Conservation (phyloP, 2,888 invertebrate genomes). For the Polydrusus cervinus region DNA sequence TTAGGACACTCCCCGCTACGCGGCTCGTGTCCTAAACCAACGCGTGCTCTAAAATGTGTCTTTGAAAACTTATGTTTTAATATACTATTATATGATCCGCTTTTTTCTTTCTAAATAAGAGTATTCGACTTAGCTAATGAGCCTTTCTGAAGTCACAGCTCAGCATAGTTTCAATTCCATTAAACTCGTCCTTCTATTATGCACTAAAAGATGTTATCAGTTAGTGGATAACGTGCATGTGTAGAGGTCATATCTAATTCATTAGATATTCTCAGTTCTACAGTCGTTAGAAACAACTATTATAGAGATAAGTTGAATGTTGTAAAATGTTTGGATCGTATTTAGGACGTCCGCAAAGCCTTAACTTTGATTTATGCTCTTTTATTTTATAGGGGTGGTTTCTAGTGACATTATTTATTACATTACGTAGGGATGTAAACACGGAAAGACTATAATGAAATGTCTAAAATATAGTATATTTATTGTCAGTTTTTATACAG, state of each 20-base stretch:
- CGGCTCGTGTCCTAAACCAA: no score
- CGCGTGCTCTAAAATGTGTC: no score
- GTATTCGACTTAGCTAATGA: no score
- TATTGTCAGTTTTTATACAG: no score
- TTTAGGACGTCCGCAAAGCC: conserved; percentile 30
- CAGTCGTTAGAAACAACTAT: conserved; percentile 40
- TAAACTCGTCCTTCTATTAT: conserved; percentile 6
- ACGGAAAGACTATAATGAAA: no score
- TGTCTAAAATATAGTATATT: no score
- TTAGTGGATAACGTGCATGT: conserved; percentile 29
- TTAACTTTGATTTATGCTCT: conserved; percentile 36
- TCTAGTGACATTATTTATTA: background rate
- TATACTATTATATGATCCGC: no score
- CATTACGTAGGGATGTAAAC: no score
- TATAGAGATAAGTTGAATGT: conserved; percentile 35
- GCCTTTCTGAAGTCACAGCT: background rate
- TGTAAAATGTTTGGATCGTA: conserved; percentile 33
- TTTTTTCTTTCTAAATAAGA: no score
- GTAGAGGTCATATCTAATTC: conserved; percentile 39
- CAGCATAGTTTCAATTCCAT: background rate
- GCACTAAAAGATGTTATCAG: conserved; percentile 32
- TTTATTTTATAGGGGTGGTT: conserved; percentile 18
- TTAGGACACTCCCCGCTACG: no score
- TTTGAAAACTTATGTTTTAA: no score
- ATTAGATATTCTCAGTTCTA: conserved; percentile 36